These are phyloP conservation scores for Eristalis tenax DNA, from an alignment of 2,888 invertebrate genomes.

Conservation along the genomic window DNA sequence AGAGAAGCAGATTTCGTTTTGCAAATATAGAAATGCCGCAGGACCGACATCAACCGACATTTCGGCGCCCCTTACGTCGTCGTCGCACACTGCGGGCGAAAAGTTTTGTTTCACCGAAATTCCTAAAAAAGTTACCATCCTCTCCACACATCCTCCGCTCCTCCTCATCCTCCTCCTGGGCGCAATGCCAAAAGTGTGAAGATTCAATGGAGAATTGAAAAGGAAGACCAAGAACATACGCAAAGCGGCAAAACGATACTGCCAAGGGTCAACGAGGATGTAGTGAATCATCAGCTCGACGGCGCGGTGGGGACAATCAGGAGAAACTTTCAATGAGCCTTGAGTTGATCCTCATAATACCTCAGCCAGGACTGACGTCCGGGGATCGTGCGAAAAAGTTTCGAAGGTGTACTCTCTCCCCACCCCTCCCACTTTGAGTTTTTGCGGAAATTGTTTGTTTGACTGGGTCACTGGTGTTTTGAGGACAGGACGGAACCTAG, in stretches of 20 bases:
- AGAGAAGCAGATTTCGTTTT: slow-evolving; percentile 6
- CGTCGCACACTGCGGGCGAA: slow-evolving; percentile 45
- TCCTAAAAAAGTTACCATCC: not conserved
- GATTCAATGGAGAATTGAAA: not conserved
- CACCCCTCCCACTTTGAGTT: no score
- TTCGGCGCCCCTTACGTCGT: slow-evolving; percentile 11
- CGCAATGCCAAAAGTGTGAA: not conserved
- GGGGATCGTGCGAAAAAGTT: no score
- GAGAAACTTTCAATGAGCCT: not conserved
- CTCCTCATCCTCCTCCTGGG: not conserved
- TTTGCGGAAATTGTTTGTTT: not conserved
- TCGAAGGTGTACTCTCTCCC: not conserved
- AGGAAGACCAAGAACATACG: not conserved
- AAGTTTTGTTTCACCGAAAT: slow-evolving; percentile 46
- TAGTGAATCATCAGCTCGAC: not conserved
- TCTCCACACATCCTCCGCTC: not conserved
- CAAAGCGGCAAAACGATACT: not conserved
- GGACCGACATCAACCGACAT: slow-evolving; percentile 59
- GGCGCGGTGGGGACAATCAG: not conserved
- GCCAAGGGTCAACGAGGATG: not conserved
- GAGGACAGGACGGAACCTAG: no score
- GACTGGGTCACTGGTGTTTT: no score
- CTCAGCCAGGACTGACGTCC: not conserved
- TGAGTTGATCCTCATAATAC: not conserved
- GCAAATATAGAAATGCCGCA: slow-evolving; percentile 56